phyloP scores from a whole-genome alignment of 2,797 vertebrate species.

The Lateolabrax maculatus region DNA sequence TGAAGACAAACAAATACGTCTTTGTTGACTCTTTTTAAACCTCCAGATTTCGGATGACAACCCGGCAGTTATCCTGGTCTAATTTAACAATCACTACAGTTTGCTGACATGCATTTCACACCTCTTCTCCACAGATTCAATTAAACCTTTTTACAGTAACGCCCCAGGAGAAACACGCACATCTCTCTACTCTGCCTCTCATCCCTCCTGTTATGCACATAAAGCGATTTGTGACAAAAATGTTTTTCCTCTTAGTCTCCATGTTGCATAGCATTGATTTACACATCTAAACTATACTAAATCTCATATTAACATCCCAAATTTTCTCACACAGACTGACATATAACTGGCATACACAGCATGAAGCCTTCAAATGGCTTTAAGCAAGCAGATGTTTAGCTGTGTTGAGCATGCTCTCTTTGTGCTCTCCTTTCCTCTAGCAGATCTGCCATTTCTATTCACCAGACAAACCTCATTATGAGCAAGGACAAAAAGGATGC shows the following conservation, averaged over 20 bases:
- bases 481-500: conserved; percentile 54
- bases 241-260: conserved; percentile 34
- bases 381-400: conserved; percentile 14
- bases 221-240: conserved; percentile 56
- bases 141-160: conserved; percentile 67
- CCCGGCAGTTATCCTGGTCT: conserved; percentile 28
- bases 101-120: conserved; percentile 70
- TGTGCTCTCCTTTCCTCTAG: conserved; percentile 28
- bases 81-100: conserved; percentile 43
- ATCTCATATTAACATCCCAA: conserved; percentile 43
- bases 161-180: conserved; percentile 53
- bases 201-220: conserved; percentile 45
- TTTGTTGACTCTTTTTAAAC: conserved; percentile 19
- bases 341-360: conserved; percentile 15
- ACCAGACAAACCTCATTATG: conserved; percentile 57
- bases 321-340: conserved; percentile 40
- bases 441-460: conserved; percentile 47
- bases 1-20: not conserved
- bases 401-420: conserved; percentile 9
- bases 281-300: conserved; percentile 42
- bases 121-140: conserved; percentile 69
- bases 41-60: conserved; percentile 24
- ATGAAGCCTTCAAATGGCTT: conserved; percentile 25
- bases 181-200: conserved; percentile 7
- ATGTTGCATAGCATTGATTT: conserved; percentile 51